Base-by-base conservation (phyloP, 2,888 invertebrate species). In the Pseudococcus viburni region DNA sequence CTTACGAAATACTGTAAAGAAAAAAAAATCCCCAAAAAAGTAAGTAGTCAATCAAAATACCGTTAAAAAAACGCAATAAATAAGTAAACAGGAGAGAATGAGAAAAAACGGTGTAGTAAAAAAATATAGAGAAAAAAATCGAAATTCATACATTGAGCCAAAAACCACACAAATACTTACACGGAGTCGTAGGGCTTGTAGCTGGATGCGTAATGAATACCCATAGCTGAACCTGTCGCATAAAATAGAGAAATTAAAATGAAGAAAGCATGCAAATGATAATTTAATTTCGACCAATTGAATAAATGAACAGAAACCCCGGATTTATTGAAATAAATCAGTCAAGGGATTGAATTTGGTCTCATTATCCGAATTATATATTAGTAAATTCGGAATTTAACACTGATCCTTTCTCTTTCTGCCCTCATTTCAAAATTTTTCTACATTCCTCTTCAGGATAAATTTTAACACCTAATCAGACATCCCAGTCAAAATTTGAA, bases 121-220 rank as follows among this genome's bases (percentile, higher is more conserved):
- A 51, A 80, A 39, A 17, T 12, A 87, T 15, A 12, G 12, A 42
- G 9, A 19, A 33, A 33, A n/a, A 33, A 33, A 33, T 33, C 26
- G 26, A 33, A 84, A 84, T 88, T 59, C 46, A 26, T 9, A 68
- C 55, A 39, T 4, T 26, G 19, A 73, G 39, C 19, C 46, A 8
- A 80, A 48, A 80, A 33, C 15, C 46, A 80, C 22, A 19, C 42
- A n/a, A 42, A 80, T 89, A 91, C 91, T 91, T 90, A 91, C 91
- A 91, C 90, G 90, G 91, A 91, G 89, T 91, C 91, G 80, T 91
- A 91, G 59, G 91, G 91, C 39, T 91, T 90, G 90, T 91, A 91
- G 88, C 91, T 91, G 26, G 91, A 91, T n/a, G 91, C 91, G 89
- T 91, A 91, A 88, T 91, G 91, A 11, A 91, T 90, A 17, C 91